Conservation (phyloP, 2,113 vertebrate species). For the Sterrhoptilus dennistouni region DNA sequence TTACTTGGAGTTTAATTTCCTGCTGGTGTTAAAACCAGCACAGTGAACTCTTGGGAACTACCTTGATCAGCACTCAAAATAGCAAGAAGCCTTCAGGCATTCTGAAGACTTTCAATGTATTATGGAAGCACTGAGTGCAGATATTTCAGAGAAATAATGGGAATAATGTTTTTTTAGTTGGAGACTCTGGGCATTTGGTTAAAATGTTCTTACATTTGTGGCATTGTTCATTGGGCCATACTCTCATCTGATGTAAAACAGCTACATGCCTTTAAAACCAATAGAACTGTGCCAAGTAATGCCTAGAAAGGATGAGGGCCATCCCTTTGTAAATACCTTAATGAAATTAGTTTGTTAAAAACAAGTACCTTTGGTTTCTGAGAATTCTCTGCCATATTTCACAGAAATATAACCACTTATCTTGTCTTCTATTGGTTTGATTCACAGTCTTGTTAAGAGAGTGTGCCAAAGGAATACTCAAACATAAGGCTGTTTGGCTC, state of each 20-base stretch:
- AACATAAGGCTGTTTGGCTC: slow-evolving; percentile 36
- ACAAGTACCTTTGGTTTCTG: not conserved
- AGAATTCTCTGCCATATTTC: not conserved
- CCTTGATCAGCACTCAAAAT: not conserved
- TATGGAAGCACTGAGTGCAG: not conserved
- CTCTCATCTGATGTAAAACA: not conserved
- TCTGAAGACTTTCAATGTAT: not conserved
- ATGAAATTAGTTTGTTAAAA: not conserved
- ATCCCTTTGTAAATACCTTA: not conserved
- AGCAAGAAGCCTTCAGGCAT: not conserved
- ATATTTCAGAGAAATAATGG: not conserved
- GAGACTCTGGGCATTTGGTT: not conserved
- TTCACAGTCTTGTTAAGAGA: not conserved
- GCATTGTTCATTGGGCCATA: not conserved
- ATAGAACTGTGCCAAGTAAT: not conserved
- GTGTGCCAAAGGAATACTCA: slow-evolving; percentile 51
- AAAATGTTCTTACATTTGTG: not conserved
- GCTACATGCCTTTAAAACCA: not conserved
- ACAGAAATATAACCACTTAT: not conserved
- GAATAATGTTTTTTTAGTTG: not conserved
- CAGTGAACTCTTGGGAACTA: not conserved
- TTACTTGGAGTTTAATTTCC: not conserved
- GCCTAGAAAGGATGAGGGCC: not conserved
- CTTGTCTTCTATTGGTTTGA: not conserved
- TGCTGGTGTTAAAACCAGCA: not conserved